Evolutionary conservation across 2,113 vertebrate genomes (phyloP).

Genomic region (Neotragus pygmaeus): DNA sequence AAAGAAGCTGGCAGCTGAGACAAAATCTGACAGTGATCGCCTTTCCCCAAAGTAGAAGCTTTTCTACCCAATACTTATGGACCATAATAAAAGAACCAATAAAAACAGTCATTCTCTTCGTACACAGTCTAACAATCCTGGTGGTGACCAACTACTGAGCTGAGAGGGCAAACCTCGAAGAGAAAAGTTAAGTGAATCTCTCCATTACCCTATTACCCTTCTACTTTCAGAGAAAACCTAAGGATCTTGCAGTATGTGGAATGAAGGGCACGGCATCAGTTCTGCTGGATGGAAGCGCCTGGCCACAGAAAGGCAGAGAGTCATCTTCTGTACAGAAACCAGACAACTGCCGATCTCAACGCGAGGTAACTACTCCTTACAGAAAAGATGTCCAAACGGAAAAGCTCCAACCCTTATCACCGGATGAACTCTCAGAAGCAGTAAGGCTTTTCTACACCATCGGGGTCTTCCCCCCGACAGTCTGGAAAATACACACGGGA

Average conservation of each 20-base stretch:
- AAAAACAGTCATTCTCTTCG: neutral
- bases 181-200: neutral
- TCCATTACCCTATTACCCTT: neutral
- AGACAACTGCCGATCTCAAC: neutral
- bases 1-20: neutral
- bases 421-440: neutral
- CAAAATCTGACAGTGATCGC: neutral
- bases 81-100: neutral
- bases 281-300: neutral
- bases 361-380: neutral
- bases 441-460: neutral
- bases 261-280: neutral
- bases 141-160: neutral
- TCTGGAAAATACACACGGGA: neutral
- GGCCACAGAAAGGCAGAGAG: slow-evolving; percentile 14
- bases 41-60: neutral
- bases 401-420: neutral
- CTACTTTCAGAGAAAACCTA: neutral
- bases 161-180: neutral
- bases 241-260: neutral
- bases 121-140: neutral
- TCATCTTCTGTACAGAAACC: neutral
- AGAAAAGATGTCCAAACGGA: neutral
- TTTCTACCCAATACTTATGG: neutral
- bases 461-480: neutral